These are phyloP conservation scores for Tetranychus piercei DNA, from an alignment of 2,888 invertebrate genomes.

Conservation along the genomic window DNA sequence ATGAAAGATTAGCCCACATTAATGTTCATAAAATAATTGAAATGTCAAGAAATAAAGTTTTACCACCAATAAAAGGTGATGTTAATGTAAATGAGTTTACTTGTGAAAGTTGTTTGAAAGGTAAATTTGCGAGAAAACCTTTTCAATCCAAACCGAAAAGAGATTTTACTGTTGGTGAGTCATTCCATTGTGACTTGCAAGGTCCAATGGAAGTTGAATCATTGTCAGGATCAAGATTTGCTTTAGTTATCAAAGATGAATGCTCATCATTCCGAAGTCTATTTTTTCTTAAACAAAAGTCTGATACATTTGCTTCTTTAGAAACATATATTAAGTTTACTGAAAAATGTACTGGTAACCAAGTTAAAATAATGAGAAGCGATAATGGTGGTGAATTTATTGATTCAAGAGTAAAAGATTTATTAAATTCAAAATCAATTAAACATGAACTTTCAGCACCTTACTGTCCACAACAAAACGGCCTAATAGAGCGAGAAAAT, in stretches of 20 bases:
- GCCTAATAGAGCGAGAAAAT: no score
- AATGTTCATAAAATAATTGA: conserved; percentile 25
- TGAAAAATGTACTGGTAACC: no score
- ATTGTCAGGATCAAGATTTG: conserved; percentile 5
- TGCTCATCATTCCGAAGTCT: neutral
- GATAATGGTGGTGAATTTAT: no score
- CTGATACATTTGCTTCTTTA: no score
- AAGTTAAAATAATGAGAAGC: no score
- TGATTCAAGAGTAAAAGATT: no score
- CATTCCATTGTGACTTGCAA: conserved; percentile 9
- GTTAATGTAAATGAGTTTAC: no score
- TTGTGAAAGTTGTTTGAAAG: neutral
- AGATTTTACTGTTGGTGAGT: conserved; percentile 18
- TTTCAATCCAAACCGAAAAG: neutral
- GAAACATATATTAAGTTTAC: no score
- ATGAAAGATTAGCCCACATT: conserved; percentile 28
- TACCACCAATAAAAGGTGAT: conserved; percentile 7
- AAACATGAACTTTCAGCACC: no score
- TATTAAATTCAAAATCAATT: no score
- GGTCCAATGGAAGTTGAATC: conserved; percentile 10
- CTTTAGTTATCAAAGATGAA: conserved; percentile 12
- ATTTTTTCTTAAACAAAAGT: no score
- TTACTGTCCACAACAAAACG: no score
- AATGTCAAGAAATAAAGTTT: conserved; percentile 22
- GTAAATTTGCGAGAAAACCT: neutral